phyloP scores from a whole-genome alignment of 2,888 invertebrate genomes.

The Callosobruchus maculatus region DNA sequence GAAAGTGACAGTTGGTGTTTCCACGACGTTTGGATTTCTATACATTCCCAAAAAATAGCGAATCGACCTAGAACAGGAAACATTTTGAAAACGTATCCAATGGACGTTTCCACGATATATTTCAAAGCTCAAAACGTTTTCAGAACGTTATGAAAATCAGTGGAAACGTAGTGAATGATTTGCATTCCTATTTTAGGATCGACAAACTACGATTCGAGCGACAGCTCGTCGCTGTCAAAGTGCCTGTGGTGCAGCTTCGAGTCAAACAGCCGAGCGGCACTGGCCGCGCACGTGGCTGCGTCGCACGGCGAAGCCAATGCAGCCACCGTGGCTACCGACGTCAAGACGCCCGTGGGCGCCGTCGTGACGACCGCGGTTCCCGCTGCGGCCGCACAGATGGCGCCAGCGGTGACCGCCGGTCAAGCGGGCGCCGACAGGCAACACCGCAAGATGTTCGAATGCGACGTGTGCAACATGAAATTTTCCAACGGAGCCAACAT shows the following conservation, averaged over 20 bases:
- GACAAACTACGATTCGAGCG: constrained; percentile 57
- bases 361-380: background rate
- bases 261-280: constrained; percentile 68
- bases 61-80: no score
- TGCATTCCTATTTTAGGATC: no score
- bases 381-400: background rate
- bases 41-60: no score
- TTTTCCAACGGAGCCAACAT: constrained; percentile 95
- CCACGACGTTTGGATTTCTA: no score
- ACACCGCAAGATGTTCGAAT: constrained; percentile 85
- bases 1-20: no score
- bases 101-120: no score
- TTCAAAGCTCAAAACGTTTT: no score
- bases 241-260: constrained; percentile 79
- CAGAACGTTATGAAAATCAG: no score
- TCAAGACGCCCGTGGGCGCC: background rate
- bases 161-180: no score
- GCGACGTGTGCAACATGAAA: constrained; percentile 95
- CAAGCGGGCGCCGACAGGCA: constrained; percentile 42
- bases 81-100: no score
- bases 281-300: constrained; percentile 65
- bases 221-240: constrained; percentile 40
- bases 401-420: background rate
- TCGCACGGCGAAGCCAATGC: constrained; percentile 27
- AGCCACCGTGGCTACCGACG: background rate